Conservation (phyloP, 2,888 invertebrate genomes). For the Papilio protenor region DNA sequence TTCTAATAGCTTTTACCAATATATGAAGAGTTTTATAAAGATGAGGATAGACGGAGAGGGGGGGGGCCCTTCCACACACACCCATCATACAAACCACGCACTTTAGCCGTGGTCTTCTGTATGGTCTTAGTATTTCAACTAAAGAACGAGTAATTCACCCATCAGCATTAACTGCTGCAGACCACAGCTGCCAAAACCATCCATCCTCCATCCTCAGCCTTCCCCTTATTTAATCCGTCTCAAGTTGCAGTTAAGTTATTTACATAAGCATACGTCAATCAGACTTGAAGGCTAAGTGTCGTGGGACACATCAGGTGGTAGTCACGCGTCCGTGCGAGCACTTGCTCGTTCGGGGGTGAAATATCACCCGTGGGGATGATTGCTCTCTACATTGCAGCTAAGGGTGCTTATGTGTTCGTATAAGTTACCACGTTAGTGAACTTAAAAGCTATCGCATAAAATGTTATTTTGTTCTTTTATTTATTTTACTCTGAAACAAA, state of each 20-base stretch:
- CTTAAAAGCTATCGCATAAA: background rate
- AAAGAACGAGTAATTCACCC: no score
- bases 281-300: conserved; percentile 54
- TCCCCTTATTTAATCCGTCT: no score
- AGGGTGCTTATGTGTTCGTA: background rate
- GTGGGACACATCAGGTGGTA: conserved; percentile 58
- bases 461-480: background rate
- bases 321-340: conserved; percentile 26
- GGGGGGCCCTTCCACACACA: no score
- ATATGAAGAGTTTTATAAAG: no score
- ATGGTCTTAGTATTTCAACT: no score
- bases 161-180: no score
- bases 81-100: background rate
- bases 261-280: conserved; percentile 41
- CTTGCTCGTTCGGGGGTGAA: conserved; percentile 52
- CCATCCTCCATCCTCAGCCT: no score
- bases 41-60: no score
- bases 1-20: no score
- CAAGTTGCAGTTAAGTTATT: conserved; percentile 30
- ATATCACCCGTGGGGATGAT: conserved; percentile 44
- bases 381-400: conserved; percentile 42
- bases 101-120: background rate
- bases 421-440: background rate
- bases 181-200: no score
- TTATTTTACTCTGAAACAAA: background rate